Base-by-base conservation (phyloP, 2,888 invertebrate genomes). In the Ceratothoa steindachneri region DNA sequence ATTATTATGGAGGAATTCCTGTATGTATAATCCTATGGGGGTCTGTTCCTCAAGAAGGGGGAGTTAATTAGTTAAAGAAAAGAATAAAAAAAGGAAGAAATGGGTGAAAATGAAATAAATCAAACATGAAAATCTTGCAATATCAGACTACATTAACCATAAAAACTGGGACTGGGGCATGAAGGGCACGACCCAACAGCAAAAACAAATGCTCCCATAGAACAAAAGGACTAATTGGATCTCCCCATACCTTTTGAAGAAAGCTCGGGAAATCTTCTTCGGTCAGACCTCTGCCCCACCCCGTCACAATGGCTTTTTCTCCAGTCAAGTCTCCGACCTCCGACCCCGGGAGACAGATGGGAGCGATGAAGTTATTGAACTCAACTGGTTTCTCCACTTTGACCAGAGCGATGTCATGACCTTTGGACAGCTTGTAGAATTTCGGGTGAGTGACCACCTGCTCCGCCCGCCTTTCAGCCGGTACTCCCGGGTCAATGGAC, bases 391-490 rank as follows among this genome's bases (percentile, higher is more conserved):
- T 24, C n/a, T 24, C 24, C 60, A 60, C 24, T 60, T 24, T 15
- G 1, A 60, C 24, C 22, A 60, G 60, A 24, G 60, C 60, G 27
- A 60, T 60, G 60, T 60, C 60, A 60, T 60, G 60, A n/a, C 60
- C 60, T 7, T 60, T 60, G 22, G 60, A 60, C 12, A 60, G 27
- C 22, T 60, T n/a, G n/a, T 15, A 12, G 24, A 60, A 60, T 60
- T 15, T 24, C 12, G 60, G 60, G 24, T 60, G 60, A 24, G 24
- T 24, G 27, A 60, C n/a, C 5, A 55, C 19, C 7, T 55, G 5
- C 24, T 19, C 24, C 5, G 55, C 55, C 24, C 19, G 55, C 19
- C 55, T 55, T 55, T 55, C 55, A 5, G 7, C 19, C 15, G 24
- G 7, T 7, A 22, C 12, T 15, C 5, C 7, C 7, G 55, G 19